Evolutionary conservation across 1,140 invertebrate genomes (phyloP), one percentile per base, ranked within the genome.

Genomic region (Venustaconcha ellipsiformis): DNA sequence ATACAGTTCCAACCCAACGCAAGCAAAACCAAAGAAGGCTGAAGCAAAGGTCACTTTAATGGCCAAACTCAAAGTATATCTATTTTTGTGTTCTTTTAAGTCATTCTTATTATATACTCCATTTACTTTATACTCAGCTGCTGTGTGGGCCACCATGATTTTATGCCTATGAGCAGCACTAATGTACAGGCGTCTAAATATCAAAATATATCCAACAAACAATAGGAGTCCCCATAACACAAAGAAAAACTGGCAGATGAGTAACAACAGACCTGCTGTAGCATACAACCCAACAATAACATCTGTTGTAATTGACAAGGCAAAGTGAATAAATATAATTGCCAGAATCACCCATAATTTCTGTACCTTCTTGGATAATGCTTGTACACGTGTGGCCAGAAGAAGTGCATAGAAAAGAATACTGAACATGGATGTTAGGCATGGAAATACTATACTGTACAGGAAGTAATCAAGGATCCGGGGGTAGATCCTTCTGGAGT

Each of bases 21-120:
- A 92, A 5, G 96, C 84, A 18, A 96, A 92, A 84, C 96, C 96
- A 14, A 96, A 88, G 72, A 97, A 90, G 1, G 96, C 95, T 0
- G 95, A 94, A 0, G 95, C 94, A 70, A 97, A 93, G 17, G 95
- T 96, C 58, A 96, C 95, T 74, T 95, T 95, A 59, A 96, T 79
- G n/a, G 80, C 82, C 14, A 78, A 71, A 56, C 78, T 76, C 18
- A 82, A 62, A 2, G 80, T 84, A 67, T 78, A 80, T 71, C 72
- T 79, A 48, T 71, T 57, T 57, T 76, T 67, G 78, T 79, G 48
- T 80, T 82, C 63, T 84, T 83, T 56, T 82, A 82, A 72, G 86
- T 87, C 68, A 86, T 86, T 70, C 88, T 89, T 11, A 87, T 88
- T 76, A 88, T 87, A 55, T 79, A 86, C 20, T 86, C 80, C 57